Percentiles rank a stretch among this genome's conserved stretches.
Evolutionary conservation across 2,113 vertebrate species (phyloP).

Genomic region (Nymphicus hollandicus): DNA sequence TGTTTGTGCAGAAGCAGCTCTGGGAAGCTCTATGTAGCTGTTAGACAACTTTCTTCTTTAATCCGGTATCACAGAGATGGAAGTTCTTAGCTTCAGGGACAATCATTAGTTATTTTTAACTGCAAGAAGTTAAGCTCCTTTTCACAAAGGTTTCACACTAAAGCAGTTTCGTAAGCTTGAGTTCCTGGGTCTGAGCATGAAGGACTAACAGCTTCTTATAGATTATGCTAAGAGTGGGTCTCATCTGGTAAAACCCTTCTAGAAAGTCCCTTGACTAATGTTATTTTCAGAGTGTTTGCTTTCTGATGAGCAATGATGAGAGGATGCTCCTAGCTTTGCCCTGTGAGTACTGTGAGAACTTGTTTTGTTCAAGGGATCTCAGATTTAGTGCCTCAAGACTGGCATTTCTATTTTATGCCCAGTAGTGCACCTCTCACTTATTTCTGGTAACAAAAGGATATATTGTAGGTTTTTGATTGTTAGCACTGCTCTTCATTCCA

Average conservation of each 20-base stretch:
- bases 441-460: not conserved
- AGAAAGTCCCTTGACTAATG: constrained; percentile 2
- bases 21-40: fast-evolving
- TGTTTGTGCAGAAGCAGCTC: not conserved
- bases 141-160: fast-evolving
- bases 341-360: not conserved
- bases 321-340: not conserved
- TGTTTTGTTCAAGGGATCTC: not conserved
- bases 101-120: fast-evolving
- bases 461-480: not conserved
- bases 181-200: fast-evolving
- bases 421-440: not conserved
- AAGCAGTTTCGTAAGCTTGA: not conserved
- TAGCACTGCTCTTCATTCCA: fast-evolving
- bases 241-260: constrained; percentile 13
- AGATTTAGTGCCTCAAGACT: not conserved
- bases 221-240: not conserved
- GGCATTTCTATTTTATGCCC: not conserved
- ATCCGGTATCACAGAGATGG: fast-evolving
- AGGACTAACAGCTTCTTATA: not conserved
- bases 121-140: too few relatives aligned
- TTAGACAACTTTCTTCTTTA: fast-evolving
- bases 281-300: not conserved
- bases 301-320: not conserved
- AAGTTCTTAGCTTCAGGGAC: fast-evolving